A percentile compares a stretch with the other conserved stretches of the same genome.
phyloP scores from a whole-genome alignment of 1,140 invertebrate genomes.

The Augochlora pura region DNA sequence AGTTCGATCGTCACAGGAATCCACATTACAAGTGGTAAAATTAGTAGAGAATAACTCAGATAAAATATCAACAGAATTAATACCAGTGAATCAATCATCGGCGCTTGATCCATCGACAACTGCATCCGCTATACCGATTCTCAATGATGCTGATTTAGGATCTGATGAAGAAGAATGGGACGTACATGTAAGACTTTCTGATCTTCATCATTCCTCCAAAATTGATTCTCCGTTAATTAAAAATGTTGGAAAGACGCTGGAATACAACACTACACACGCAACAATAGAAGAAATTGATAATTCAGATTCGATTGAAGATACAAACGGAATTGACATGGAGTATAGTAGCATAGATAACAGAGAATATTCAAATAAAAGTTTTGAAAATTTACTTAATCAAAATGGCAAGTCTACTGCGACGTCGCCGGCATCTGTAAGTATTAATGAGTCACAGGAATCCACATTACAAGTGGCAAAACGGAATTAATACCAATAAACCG shows the following conservation, averaged over 20 bases:
- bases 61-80: neutral
- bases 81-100: neutral
- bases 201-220: too few relatives aligned
- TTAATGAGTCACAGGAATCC: too few relatives aligned
- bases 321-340: neutral
- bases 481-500: neutral
- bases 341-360: neutral
- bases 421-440: too few relatives aligned
- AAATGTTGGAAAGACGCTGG: too few relatives aligned
- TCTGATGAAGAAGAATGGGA: neutral
- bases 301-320: neutral
- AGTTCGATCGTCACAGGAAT: too few relatives aligned
- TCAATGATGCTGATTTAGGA: too few relatives aligned
- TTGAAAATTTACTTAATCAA: neutral
- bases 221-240: too few relatives aligned
- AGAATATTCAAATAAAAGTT: neutral
- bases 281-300: constrained; percentile 5
- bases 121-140: too few relatives aligned
- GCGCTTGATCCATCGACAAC: too few relatives aligned
- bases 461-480: neutral
- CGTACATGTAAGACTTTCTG: too few relatives aligned
- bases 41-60: neutral
- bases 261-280: too few relatives aligned
- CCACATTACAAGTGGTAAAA: neutral
- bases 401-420: neutral